These are phyloP conservation scores for Macaria liturata DNA, from an alignment of 2,888 invertebrate species.

Conservation along the genomic window DNA sequence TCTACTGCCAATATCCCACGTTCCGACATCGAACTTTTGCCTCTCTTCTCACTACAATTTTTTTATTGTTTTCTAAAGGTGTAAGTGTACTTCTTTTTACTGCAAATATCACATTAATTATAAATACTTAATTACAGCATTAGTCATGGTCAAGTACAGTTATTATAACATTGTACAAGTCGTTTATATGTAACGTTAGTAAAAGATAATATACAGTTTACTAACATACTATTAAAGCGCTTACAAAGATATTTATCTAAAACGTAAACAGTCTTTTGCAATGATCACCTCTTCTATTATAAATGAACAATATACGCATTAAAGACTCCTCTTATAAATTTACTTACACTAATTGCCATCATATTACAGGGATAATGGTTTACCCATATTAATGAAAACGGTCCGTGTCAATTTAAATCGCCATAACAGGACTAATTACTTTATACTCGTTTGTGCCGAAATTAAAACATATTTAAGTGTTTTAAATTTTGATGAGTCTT, in stretches of 20 bases:
- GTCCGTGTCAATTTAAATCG: conserved; percentile 3
- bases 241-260: no score
- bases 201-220: no score
- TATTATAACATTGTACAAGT: no score
- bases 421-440: not conserved
- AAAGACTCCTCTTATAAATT: no score
- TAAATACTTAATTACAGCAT: no score
- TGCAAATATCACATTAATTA: no score
- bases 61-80: conserved; percentile 67
- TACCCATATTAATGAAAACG: not conserved
- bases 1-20: conserved; percentile 82
- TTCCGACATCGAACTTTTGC: conserved; percentile 79
- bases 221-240: no score
- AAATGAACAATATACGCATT: no score
- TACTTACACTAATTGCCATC: not conserved
- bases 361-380: not conserved
- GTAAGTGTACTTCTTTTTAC: not conserved
- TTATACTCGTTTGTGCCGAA: not conserved
- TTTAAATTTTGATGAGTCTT: conserved; percentile 4
- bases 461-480: conserved; percentile 5
- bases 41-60: conserved; percentile 66
- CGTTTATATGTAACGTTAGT: no score
- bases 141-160: no score
- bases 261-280: no score
- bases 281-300: no score